A percentile compares a stretch with the other conserved stretches of the same genome.
phyloP scores from a whole-genome alignment of 2,797 vertebrate species.

The Danio aesculapii region DNA sequence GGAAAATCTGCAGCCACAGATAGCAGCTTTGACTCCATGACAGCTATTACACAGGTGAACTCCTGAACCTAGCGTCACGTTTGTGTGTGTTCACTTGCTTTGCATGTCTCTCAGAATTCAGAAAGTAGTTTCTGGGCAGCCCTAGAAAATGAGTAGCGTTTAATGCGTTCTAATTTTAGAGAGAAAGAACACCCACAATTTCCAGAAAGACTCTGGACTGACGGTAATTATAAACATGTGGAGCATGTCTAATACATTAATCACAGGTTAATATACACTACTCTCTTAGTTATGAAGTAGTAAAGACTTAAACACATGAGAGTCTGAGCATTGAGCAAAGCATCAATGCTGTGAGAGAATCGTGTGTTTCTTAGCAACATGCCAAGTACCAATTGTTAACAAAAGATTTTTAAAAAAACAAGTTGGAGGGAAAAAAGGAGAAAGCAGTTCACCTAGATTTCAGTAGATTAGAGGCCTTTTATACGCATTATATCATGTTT shows the following conservation, averaged over 20 bases:
- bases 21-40: slow-evolving; percentile 23
- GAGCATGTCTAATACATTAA: background rate
- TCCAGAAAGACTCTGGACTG: background rate
- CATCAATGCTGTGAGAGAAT: slow-evolving; percentile 6
- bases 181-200: slow-evolving; percentile 6
- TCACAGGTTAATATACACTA: slow-evolving; percentile 1
- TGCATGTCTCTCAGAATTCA: slow-evolving; percentile 4
- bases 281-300: background rate
- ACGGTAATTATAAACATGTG: slow-evolving; percentile 1
- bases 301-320: background rate
- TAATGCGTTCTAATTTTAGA: slow-evolving; percentile 25
- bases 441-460: background rate
- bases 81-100: background rate
- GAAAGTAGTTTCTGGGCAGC: slow-evolving; percentile 3
- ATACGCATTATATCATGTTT: slow-evolving; percentile 12
- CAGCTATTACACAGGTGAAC: slow-evolving; percentile 37
- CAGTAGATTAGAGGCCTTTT: slow-evolving; percentile 6
- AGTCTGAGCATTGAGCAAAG: slow-evolving; percentile 6
- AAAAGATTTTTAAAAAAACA: slow-evolving; percentile 4
- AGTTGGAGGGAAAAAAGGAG: background rate
- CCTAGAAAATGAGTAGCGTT: slow-evolving; percentile 17
- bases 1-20: slow-evolving; percentile 7
- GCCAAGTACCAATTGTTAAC: slow-evolving; percentile 2
- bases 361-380: slow-evolving; percentile 55
- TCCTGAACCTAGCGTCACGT: slow-evolving; percentile 19